A percentile compares a stretch with the other conserved stretches of the same genome.
phyloP scores from a whole-genome alignment of 1,140 invertebrate species.

The Drosophila cardini region DNA sequence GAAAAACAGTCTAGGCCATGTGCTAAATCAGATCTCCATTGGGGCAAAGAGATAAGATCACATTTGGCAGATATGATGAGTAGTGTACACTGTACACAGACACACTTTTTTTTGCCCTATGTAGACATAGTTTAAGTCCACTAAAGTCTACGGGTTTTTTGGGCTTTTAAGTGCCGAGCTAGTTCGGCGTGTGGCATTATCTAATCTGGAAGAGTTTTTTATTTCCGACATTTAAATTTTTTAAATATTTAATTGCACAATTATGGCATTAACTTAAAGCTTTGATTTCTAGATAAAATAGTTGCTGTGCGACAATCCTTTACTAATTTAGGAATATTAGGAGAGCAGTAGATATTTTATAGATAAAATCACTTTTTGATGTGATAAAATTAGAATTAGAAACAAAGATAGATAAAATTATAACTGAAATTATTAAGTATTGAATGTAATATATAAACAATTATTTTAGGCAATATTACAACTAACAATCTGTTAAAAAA shows the following conservation, averaged over 20 bases:
- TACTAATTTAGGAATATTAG: background rate
- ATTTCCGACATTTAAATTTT: constrained; percentile 23
- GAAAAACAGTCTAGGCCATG: constrained; percentile 8
- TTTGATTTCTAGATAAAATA: constrained; percentile 64
- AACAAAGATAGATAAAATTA: too few relatives aligned
- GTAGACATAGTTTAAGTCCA: constrained; percentile 12
- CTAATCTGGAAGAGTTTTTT: constrained; percentile 49
- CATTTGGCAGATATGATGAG: background rate
- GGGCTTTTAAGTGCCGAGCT: constrained; percentile 25
- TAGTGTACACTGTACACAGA: too few relatives aligned
- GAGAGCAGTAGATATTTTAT: too few relatives aligned
- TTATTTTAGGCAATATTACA: too few relatives aligned
- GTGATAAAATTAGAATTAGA: too few relatives aligned
- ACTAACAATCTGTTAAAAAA: background rate
- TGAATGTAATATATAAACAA: too few relatives aligned
- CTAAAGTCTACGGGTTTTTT: constrained; percentile 6
- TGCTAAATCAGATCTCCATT: background rate
- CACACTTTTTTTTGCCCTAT: background rate
- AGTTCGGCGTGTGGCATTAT: constrained; percentile 43
- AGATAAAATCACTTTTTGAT: too few relatives aligned
- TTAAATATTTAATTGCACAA: constrained; percentile 69
- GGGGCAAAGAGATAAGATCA: constrained; percentile 17
- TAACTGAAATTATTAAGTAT: too few relatives aligned
- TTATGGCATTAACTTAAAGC: constrained; percentile 57
- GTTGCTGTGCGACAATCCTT: constrained; percentile 6